phyloP scores from a whole-genome alignment of 2,113 vertebrate species.

The Ochotona curzoniae region DNA sequence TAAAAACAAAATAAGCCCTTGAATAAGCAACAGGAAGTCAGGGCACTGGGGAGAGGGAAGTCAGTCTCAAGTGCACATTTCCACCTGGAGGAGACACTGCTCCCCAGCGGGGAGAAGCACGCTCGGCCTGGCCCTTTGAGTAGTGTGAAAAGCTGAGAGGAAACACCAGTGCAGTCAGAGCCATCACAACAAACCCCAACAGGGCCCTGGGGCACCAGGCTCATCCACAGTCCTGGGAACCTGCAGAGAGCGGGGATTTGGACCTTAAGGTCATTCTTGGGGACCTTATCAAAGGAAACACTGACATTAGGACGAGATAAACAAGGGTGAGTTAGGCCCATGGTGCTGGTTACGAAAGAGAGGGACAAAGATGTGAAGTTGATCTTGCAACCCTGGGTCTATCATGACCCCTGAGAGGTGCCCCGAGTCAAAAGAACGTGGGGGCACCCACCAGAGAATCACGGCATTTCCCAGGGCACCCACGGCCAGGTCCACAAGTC shows the following conservation, averaged over 20 bases:
- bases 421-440: not conserved
- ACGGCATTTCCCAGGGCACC: conserved; percentile 94
- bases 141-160: not conserved
- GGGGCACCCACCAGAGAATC: conserved; percentile 92
- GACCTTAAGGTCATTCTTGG: not conserved
- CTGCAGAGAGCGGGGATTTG: not conserved
- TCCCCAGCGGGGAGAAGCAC: not conserved
- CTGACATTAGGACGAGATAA: not conserved
- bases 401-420: not conserved
- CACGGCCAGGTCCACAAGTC: conserved; percentile 94
- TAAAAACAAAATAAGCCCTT: not conserved
- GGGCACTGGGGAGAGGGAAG: not conserved
- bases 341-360: not conserved
- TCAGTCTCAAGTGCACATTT: not conserved
- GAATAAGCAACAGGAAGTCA: not conserved
- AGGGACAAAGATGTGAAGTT: not conserved
- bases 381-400: not conserved
- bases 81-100: not conserved
- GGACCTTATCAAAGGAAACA: not conserved
- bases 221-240: not conserved
- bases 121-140: not conserved
- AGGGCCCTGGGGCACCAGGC: not conserved
- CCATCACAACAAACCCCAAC: not conserved
- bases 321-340: not conserved
- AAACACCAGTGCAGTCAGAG: not conserved